phyloP scores from a whole-genome alignment of 2,888 invertebrate species.

The Lamellibrachia satsuma region DNA sequence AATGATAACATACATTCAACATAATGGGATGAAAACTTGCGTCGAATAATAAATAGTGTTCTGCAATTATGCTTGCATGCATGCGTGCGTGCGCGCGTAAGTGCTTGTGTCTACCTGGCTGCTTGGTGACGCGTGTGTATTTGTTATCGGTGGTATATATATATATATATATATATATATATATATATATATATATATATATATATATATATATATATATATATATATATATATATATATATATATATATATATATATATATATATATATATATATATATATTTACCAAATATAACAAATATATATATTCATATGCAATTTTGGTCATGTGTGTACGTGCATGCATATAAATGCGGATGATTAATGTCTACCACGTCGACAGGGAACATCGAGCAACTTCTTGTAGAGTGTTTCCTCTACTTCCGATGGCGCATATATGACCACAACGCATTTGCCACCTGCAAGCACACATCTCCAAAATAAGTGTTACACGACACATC shows the following conservation, averaged over 20 bases:
- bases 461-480: neutral
- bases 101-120: no score
- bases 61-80: no score
- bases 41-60: no score
- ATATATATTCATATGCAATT: neutral
- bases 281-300: neutral
- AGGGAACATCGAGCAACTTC: neutral
- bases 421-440: neutral
- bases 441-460: slow-evolving; percentile 17
- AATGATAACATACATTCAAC: no score
- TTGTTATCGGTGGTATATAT: no score
- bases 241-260: neutral
- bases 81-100: no score
- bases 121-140: no score
- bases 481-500: neutral
- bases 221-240: neutral
- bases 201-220: neutral
- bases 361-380: neutral
- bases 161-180: no score
- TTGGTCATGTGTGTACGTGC: neutral
- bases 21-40: no score
- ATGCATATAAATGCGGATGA: neutral
- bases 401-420: neutral
- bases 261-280: neutral
- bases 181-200: neutral